phyloP scores from a whole-genome alignment of 2,113 vertebrate species.

The Catharus bicknelli region DNA sequence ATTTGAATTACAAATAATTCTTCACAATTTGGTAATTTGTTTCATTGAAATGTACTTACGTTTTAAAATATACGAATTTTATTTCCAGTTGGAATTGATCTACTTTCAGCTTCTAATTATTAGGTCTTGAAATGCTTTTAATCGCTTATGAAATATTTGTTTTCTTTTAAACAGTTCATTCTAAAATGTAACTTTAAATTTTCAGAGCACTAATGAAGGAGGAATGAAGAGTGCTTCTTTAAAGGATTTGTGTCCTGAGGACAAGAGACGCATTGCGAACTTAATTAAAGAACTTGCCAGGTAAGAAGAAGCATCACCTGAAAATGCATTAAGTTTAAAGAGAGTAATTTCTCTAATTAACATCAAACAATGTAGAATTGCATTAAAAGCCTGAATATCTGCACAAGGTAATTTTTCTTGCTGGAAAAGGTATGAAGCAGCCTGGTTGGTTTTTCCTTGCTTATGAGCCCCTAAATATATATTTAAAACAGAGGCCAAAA shows the following conservation, averaged over 20 bases:
- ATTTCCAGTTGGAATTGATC: conserved; percentile 11
- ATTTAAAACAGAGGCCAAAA: neutral
- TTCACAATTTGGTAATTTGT: neutral
- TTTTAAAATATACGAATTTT: neutral
- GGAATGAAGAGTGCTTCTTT: conserved; percentile 81
- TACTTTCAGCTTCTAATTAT: conserved; percentile 5
- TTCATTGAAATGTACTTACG: neutral
- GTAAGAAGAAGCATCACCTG: conserved; percentile 71
- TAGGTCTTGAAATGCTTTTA: conserved; percentile 35
- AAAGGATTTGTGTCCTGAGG: conserved; percentile 96
- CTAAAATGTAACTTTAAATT: conserved; percentile 56
- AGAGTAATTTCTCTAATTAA: conserved; percentile 27
- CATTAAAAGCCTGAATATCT: neutral
- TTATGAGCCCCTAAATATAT: neutral
- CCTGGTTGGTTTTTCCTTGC: neutral
- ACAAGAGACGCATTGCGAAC: conserved; percentile 94
- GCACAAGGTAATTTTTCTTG: neutral
- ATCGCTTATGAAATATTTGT: conserved; percentile 36
- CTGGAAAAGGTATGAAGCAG: neutral
- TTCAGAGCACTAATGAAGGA: conserved; percentile 74
- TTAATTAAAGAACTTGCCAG: conserved; percentile 96
- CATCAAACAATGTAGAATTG: neutral
- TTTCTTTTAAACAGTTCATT: conserved; percentile 42
- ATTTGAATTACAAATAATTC: neutral
- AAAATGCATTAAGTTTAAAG: conserved; percentile 44